Evolutionary conservation across 2,797 vertebrate genomes (phyloP).

Genomic region (Rhadinocentrus ornatus): DNA sequence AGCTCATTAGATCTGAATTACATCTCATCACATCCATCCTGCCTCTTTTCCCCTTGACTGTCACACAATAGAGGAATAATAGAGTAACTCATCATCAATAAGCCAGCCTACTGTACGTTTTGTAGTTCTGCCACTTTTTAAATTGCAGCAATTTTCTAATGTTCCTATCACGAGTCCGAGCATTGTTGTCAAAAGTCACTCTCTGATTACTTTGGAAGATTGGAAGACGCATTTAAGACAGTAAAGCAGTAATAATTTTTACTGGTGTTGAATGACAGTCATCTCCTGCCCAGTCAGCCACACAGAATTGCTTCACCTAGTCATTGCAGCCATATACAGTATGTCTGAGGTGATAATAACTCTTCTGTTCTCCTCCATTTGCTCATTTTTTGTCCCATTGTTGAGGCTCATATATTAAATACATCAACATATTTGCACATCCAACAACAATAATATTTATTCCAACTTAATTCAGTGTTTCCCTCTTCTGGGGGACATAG

Average conservation of each 20-base stretch:
- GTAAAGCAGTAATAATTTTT: conserved; percentile 19
- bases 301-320: conserved; percentile 38
- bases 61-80: not conserved
- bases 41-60: not conserved
- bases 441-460: too few species aligned
- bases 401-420: not conserved
- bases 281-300: conserved; percentile 24
- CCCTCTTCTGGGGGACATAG: too few species aligned
- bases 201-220: not conserved
- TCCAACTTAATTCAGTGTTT: too few species aligned
- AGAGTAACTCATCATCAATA: not conserved
- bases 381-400: conserved; percentile 5
- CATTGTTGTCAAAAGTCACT: not conserved
- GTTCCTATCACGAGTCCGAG: not conserved
- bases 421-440: too few species aligned
- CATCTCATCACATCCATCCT: too few species aligned
- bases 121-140: too few species aligned
- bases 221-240: not conserved
- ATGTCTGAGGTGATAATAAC: not conserved
- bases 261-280: conserved; percentile 36
- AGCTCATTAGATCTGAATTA: too few species aligned
- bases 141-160: not conserved
- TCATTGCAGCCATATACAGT: conserved; percentile 42
- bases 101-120: not conserved
- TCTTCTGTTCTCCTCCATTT: conserved; percentile 14